Conservation (phyloP, 1,140 invertebrate genomes). For the Conus betulinus region DNA sequence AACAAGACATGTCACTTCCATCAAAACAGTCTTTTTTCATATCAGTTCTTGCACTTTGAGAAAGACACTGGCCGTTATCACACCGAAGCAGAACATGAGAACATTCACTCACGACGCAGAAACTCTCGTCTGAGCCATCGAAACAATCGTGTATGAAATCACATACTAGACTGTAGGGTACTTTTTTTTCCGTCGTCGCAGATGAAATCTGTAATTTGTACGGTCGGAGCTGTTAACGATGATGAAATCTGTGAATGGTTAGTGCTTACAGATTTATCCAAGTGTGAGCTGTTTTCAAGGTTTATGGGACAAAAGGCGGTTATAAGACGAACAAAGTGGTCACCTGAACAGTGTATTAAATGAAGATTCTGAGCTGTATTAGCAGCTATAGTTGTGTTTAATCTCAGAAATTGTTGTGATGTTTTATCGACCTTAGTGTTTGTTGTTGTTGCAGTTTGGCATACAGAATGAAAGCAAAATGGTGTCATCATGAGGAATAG, state of each 20-base stretch:
- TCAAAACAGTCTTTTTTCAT: not conserved
- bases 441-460: not conserved
- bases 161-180: conserved; percentile 13
- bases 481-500: no score
- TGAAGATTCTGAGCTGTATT: not conserved
- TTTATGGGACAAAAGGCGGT: not conserved
- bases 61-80: conserved; percentile 13
- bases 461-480: not conserved
- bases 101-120: not conserved
- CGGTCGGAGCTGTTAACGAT: no score
- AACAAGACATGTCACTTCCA: not conserved
- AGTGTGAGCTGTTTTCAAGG: no score
- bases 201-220: not conserved
- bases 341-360: not conserved
- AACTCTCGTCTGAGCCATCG: conserved; percentile 7
- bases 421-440: no score
- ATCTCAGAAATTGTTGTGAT: no score
- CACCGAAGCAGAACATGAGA: not conserved
- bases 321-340: not conserved
- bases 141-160: conserved; percentile 11
- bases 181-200: not conserved
- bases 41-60: not conserved
- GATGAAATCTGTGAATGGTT: not conserved
- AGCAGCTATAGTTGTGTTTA: no score
- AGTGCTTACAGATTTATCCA: no score